These are phyloP conservation scores for Schrankia costaestrigalis DNA, from an alignment of 2,888 invertebrate species.

Conservation along the genomic window DNA sequence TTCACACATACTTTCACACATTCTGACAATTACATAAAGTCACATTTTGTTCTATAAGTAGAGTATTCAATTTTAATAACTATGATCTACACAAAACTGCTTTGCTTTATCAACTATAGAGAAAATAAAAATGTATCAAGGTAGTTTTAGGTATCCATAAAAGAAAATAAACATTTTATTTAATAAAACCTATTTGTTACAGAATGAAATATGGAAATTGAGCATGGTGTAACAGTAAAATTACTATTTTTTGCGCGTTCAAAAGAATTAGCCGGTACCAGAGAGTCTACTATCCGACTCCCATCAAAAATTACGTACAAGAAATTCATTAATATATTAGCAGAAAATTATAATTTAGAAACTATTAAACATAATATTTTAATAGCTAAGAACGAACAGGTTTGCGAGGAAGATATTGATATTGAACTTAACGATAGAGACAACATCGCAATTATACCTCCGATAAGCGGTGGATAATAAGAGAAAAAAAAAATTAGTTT, in stretches of 20 bases:
- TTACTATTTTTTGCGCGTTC: slow-evolving; percentile 95
- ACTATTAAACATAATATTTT: slow-evolving; percentile 86
- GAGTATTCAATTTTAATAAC: too few species aligned
- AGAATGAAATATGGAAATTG: slow-evolving; percentile 73
- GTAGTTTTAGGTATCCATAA: too few species aligned
- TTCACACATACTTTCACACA: too few species aligned
- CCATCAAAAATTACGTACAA: slow-evolving; percentile 75
- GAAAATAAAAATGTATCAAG: too few species aligned
- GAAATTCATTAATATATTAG: slow-evolving; percentile 82
- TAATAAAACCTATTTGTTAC: slow-evolving; percentile 33
- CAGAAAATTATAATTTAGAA: slow-evolving; percentile 82
- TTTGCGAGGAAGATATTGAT: slow-evolving; percentile 78
- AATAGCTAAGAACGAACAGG: slow-evolving; percentile 91
- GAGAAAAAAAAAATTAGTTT: background rate
- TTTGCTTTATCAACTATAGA: too few species aligned
- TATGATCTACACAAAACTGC: too few species aligned
- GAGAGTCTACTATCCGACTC: slow-evolving; percentile 76
- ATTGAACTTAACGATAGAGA: slow-evolving; percentile 85
- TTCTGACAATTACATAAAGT: too few species aligned
- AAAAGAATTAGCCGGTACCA: slow-evolving; percentile 87
- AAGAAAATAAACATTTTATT: background rate
- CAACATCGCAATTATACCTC: slow-evolving; percentile 95
- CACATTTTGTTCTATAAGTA: too few species aligned
- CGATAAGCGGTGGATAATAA: slow-evolving; percentile 93
- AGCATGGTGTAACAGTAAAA: slow-evolving; percentile 78